phyloP scores from a whole-genome alignment of 1,140 invertebrate species.

The Drosophila nasuta region DNA sequence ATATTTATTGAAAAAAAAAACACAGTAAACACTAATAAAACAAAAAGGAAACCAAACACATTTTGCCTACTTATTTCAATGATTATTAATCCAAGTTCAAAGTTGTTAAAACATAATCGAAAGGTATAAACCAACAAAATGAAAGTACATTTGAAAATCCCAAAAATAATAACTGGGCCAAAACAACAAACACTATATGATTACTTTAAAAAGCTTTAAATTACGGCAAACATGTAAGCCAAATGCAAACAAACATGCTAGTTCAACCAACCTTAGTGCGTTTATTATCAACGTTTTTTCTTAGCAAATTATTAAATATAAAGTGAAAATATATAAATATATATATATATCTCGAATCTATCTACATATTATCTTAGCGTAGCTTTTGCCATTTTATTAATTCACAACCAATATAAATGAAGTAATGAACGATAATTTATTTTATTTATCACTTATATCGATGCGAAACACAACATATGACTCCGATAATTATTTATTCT shows the following conservation, averaged over 20 bases:
- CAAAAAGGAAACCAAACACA: constrained; percentile 49
- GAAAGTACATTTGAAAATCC: constrained; percentile 47
- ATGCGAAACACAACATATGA: constrained; percentile 42
- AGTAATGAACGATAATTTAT: constrained; percentile 61
- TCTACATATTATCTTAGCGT: constrained; percentile 41
- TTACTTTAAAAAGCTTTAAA: constrained; percentile 80
- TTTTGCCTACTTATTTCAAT: constrained; percentile 66
- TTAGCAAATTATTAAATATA: constrained; percentile 69
- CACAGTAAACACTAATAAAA: constrained; percentile 65
- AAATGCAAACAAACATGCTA: constrained; percentile 47
- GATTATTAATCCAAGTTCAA: constrained; percentile 46
- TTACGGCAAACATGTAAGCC: constrained; percentile 44
- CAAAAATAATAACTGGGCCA: constrained; percentile 24
- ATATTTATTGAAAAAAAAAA: constrained; percentile 35
- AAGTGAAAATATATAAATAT: constrained; percentile 36
- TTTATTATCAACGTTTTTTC: constrained; percentile 71
- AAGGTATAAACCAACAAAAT: constrained; percentile 29
- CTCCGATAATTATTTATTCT: constrained; percentile 52
- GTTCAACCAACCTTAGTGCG: constrained; percentile 70
- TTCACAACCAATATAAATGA: constrained; percentile 36
- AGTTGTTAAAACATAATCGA: constrained; percentile 50
- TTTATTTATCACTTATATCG: constrained; percentile 28
- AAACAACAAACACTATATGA: constrained; percentile 52
- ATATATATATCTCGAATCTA: constrained; percentile 37
- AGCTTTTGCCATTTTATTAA: constrained; percentile 60